These are phyloP conservation scores for Coptodon rendalli DNA, from an alignment of 2,113 vertebrate species.

Conservation along the genomic window DNA sequence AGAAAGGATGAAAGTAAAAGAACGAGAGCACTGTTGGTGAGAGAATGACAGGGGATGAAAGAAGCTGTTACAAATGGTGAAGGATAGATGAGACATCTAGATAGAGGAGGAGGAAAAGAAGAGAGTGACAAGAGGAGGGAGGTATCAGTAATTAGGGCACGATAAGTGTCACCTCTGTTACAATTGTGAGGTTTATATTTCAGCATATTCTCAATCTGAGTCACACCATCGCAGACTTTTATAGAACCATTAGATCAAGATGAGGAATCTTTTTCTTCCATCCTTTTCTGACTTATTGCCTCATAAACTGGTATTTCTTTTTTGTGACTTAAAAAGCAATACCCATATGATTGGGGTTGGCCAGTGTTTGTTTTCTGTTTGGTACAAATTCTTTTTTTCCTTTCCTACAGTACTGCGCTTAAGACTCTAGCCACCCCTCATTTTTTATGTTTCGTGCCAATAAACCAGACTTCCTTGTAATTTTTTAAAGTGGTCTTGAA, in stretches of 20 bases:
- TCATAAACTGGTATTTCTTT: not conserved
- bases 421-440: not conserved
- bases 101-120: not conserved
- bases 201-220: not conserved
- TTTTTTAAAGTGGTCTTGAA: not conserved
- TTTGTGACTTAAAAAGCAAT: not conserved
- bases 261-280: not conserved
- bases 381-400: not conserved
- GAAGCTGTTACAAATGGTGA: not conserved
- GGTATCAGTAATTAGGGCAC: constrained; percentile 29
- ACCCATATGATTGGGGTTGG: not conserved
- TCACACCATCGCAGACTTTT: not conserved
- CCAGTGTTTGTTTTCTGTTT: not conserved
- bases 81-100: not conserved
- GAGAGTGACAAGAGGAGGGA: not conserved
- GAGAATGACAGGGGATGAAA: not conserved
- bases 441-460: not conserved
- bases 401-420: not conserved
- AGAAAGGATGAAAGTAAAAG: not conserved
- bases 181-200: constrained; percentile 14
- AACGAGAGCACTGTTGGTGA: not conserved
- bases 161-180: not conserved
- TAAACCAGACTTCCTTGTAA: not conserved
- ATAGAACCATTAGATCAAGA: not conserved
- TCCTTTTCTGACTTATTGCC: not conserved